Evolutionary conservation across 1,140 invertebrate genomes (phyloP), one percentile per base, ranked within the genome.

Genomic region (Sycobia sp.): DNA sequence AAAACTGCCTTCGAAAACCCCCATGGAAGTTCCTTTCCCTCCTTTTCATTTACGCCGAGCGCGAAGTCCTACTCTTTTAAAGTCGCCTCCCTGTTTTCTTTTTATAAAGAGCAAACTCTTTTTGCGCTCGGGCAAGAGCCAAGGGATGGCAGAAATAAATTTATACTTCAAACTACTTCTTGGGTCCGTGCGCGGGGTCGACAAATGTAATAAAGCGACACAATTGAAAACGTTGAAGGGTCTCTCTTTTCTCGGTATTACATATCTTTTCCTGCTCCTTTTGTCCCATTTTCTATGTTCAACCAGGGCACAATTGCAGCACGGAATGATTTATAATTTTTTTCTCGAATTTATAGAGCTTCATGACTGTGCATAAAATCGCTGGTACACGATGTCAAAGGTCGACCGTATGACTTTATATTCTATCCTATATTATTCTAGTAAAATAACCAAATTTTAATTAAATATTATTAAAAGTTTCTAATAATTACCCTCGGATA

Each of bases 131-230:
- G 10, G 14, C 20, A 50, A 32, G 43, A 60, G 23, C 23, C 36
- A 10, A 60, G 20, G 2, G n/a, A 56, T 23, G 25, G 41, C 22
- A 23, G 16, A 61, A 53, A 61, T 61, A 61, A 53, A 61, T 51
- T 51, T 51, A n/a, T n/a, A 36, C 36, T 44, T 53, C 18, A 61
- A 53, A 32, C 41, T 25, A 44, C 58, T 44, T 4, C 2, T 29
- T 32, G 11, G n/a, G 10, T 36, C 32, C 11, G 32, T 22, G 3
- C 3, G n/a, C 18, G 29, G 20, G 20, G n/a, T n/a, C n/a, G n/a
- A n/a, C n/a, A n/a, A 10, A 36, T 18, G 34, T 10, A 22, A 57
- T 56, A 57, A 32, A 47, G 16, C 13, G 13, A 39, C 23, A 50
- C 46, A 50, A 50, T 50, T 50, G 44, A 18, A 59, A 50, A 20